Percentiles rank a stretch among this genome's conserved stretches.
These are phyloP conservation scores for Euura lappo DNA, from an alignment of 1,140 invertebrate species.

Conservation along the genomic window DNA sequence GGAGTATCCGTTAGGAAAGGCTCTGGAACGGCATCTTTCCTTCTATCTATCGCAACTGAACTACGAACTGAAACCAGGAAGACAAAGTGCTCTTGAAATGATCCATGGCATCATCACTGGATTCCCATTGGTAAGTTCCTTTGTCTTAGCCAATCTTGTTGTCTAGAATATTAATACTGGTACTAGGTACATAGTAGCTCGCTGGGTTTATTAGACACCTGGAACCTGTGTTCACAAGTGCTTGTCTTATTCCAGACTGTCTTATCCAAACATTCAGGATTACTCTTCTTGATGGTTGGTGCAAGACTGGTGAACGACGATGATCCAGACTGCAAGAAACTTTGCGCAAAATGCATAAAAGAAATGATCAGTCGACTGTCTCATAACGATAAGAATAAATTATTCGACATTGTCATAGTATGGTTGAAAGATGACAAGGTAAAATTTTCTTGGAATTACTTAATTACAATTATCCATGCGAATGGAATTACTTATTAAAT, in stretches of 20 bases:
- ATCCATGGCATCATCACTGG: constrained; percentile 78
- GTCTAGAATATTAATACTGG: constrained; percentile 7
- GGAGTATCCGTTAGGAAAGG: constrained; percentile 81
- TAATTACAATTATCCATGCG: neutral
- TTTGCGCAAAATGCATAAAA: constrained; percentile 71
- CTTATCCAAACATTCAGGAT: constrained; percentile 66
- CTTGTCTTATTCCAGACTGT: constrained; percentile 61
- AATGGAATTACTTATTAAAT: neutral
- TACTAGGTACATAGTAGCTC: constrained; percentile 27
- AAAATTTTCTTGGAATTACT: constrained; percentile 21
- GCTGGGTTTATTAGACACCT: no score
- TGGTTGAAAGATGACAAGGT: constrained; percentile 78
- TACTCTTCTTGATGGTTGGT: constrained; percentile 78
- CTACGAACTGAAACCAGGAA: constrained; percentile 79
- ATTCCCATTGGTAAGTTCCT: constrained; percentile 70
- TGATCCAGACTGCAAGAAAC: constrained; percentile 69
- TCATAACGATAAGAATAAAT: constrained; percentile 62
- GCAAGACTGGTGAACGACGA: constrained; percentile 77
- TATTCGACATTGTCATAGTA: constrained; percentile 69
- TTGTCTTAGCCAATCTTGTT: constrained; percentile 16
- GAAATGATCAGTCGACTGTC: constrained; percentile 66
- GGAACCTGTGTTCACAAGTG: neutral
- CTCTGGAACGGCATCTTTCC: constrained; percentile 71
- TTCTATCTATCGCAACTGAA: constrained; percentile 85
- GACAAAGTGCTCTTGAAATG: constrained; percentile 86